phyloP scores from a whole-genome alignment of 2,888 invertebrate genomes.

The Acanthosepion lycidas region DNA sequence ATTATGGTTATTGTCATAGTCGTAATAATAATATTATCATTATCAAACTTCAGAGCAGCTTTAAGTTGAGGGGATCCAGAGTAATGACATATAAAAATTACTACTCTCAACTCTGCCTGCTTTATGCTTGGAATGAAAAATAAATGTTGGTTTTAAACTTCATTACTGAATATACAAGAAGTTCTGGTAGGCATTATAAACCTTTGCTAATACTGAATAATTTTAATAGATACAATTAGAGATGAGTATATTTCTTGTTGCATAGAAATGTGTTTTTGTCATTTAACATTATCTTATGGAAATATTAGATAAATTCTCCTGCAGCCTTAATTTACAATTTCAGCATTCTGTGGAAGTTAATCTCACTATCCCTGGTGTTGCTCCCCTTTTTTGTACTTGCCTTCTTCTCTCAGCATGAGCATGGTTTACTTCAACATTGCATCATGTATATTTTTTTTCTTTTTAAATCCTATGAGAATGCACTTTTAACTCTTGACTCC shows the following conservation, averaged over 20 bases:
- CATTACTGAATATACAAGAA: neutral
- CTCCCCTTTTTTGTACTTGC: slow-evolving; percentile 40
- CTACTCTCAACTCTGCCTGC: too few species aligned
- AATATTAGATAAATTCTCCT: neutral
- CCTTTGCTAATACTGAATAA: too few species aligned
- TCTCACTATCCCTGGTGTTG: neutral
- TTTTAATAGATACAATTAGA: too few species aligned
- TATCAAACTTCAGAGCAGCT: too few species aligned
- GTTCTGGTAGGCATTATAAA: too few species aligned
- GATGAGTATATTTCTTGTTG: neutral
- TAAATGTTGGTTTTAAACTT: neutral
- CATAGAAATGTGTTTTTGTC: neutral
- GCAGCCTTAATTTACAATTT: neutral
- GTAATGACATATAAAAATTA: too few species aligned
- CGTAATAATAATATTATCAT: too few species aligned
- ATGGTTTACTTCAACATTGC: slow-evolving; percentile 25
- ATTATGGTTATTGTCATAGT: too few species aligned
- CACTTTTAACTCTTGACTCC: slow-evolving; percentile 33
- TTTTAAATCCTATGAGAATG: neutral
- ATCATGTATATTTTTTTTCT: slow-evolving; percentile 38
- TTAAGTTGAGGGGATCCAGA: too few species aligned
- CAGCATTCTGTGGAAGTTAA: neutral
- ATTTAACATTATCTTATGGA: neutral
- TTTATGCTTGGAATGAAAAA: neutral
- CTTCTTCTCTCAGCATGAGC: slow-evolving; percentile 42